Percentiles rank a stretch among this genome's conserved stretches.
Evolutionary conservation across 2,113 vertebrate species (phyloP).

Genomic region (Bettongia penicillata): DNA sequence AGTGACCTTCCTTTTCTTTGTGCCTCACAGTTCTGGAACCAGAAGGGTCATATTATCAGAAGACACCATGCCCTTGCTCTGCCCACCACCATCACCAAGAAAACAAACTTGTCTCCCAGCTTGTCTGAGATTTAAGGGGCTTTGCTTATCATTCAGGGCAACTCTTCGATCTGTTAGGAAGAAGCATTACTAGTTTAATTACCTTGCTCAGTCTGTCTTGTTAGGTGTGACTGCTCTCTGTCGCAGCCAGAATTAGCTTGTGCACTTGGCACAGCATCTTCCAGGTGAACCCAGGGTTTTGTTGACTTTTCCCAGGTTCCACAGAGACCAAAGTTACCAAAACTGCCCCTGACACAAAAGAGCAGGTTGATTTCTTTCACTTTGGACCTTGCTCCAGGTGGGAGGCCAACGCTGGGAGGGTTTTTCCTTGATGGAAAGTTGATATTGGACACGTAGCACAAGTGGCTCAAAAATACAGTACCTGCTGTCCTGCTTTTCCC

Average conservation of each 20-base stretch:
- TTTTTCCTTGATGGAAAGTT: not conserved
- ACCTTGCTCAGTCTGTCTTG: not conserved
- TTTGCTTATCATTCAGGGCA: not conserved
- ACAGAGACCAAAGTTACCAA: not conserved
- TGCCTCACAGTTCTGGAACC: not conserved
- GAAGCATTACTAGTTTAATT: not conserved
- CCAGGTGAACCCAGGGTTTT: not conserved
- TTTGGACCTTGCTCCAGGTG: not conserved
- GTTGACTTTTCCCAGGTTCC: not conserved
- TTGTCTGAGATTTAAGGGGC: not conserved
- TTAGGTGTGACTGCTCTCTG: not conserved
- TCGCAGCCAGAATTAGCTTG: not conserved
- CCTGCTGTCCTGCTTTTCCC: not conserved
- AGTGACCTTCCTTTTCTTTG: not conserved
- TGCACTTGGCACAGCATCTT: not conserved
- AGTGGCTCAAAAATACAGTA: not conserved
- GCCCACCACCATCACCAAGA: not conserved
- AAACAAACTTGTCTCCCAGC: not conserved
- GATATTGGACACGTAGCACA: accelerated
- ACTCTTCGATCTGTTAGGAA: not conserved
- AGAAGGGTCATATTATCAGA: not conserved
- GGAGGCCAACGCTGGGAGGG: not conserved
- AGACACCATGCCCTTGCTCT: not conserved
- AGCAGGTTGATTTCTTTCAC: not conserved
- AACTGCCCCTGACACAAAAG: not conserved